Base-by-base conservation (phyloP, 2,797 vertebrate species). In the Typhlichthys eigenmanni region DNA sequence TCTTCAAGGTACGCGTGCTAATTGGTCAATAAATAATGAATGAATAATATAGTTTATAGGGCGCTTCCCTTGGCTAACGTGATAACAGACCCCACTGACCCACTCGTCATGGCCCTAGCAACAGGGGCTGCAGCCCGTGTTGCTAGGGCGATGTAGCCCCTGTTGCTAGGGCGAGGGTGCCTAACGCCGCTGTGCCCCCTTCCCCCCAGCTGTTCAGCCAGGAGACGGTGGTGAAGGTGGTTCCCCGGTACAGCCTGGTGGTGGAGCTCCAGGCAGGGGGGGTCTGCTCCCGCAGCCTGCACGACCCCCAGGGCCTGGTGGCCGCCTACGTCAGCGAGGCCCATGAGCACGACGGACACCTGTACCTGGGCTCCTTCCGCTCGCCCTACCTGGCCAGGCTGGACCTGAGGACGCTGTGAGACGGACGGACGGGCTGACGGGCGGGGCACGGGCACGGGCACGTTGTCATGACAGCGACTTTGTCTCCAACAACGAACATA, bases 351-450 rank as follows among this genome's bases (percentile, higher is more conserved):
- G 76, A 94, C 0, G 96, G 96, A 8, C 85, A 91, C 29, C 91
- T 99, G 24, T 99, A 96, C 85, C 68, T 99, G 75, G 96, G 97
- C 13, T 98, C 97, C 60, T 98, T 95, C 89, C 83, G 84, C 2
- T 94, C 96, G 1, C 95, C 95, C 0, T 98, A 94, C 79, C 64
- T 99, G 61, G 93, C 93, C 87, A 94, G 87, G 59, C 92, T 98
- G 6, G 90, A 93, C 72, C 93, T 98, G 59, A 78, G 87, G 68
- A 71, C 89, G 12, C 83, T 93, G 38, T 92, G 78, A 87, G 47
- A 6, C 2, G 0, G 14, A 34, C 24, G 2, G 2, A 5, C 54
- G 43, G 14, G n/a, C 10, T 6, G 2, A 11, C 32, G 34, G 11
- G 13, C 53, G 13, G n/a, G 12, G 19, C 19, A 19, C 19, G 19